Base-by-base conservation (phyloP, 2,113 vertebrate species). In the Ophthalmotilapia sp. region DNA sequence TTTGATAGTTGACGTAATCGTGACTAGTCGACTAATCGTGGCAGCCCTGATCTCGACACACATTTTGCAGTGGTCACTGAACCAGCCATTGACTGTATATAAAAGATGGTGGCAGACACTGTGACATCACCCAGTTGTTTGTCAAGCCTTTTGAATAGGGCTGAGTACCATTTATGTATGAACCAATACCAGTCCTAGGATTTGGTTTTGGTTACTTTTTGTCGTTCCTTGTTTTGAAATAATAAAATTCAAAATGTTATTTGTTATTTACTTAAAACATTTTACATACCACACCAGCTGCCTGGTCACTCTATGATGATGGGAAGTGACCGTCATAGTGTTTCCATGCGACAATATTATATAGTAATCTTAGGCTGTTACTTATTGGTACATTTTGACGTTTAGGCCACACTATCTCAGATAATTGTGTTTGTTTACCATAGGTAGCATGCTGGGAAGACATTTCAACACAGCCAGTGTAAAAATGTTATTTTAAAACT, bases 11-110 rank as follows among this genome's bases (percentile, higher is more conserved):
- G 23, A 26, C 12, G 12, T 56, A 56, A 56, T 56, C 21, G 54
- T 26, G 21, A 56, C 21, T 14, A 14, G 54, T 56, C 21, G 21
- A 26, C 54, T 56, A 26, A 56, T 56, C 2, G 6, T 56, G 23
- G 54, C 23, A 0, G 54, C 23, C 54, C 54, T 56, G 1, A 45
- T 0, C 38, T 6, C 5, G 1, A 26, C 14, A 4, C 65, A 45
- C 12, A 26, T 26, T 45, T 73, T 26, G 38, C n/a, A 42, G n/a
- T 15, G 5, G 12, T 70, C n/a, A 70, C 12, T 23, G 38, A 70
- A 23, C 65, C 7, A 70, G 7, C 65, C n/a, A 42, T 14, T 42
- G 65, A 23, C 38, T 70, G 62, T 23, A 70, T 70, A 42, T 1
- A 23, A 70, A 70, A 42, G 36, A 70, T 23, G 62, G 3, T 8